Evolutionary conservation across 2,113 vertebrate genomes (phyloP).

Genomic region (Solea solea): DNA sequence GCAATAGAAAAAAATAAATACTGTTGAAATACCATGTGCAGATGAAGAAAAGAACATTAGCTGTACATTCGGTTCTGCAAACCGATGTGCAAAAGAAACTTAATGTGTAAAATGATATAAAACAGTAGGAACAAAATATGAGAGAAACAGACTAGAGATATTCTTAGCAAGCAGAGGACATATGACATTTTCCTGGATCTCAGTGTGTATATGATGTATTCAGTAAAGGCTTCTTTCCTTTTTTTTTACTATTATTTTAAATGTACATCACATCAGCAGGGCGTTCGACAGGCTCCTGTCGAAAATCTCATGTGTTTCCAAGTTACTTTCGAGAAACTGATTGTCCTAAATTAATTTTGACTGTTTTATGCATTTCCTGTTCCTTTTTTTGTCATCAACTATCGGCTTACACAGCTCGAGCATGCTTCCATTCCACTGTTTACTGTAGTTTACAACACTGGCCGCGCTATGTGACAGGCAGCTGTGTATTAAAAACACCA

Average conservation of each 20-base stretch:
- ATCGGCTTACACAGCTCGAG: background rate
- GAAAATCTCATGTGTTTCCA: background rate
- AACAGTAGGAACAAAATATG: slow-evolving; percentile 9
- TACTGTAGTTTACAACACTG: slow-evolving; percentile 54
- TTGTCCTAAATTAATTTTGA: background rate
- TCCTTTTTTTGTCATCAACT: background rate
- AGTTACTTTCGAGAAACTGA: background rate
- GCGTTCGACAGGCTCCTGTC: no score
- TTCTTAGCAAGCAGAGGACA: background rate
- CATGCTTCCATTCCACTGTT: slow-evolving; percentile 22
- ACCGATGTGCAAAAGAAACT: no score
- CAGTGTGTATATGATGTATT: background rate
- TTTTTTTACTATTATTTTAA: background rate
- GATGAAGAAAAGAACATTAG: no score
- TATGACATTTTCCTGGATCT: background rate
- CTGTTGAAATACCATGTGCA: no score
- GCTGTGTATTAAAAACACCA: slow-evolving; percentile 52
- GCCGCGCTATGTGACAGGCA: slow-evolving; percentile 53
- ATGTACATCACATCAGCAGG: no score
- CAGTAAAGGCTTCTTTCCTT: background rate
- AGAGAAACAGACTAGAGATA: slow-evolving; percentile 5
- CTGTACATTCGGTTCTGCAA: no score
- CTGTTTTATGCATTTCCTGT: background rate
- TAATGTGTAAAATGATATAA: background rate
- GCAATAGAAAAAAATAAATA: no score